Base-by-base conservation (phyloP, 2,113 vertebrate genomes). In the Equus quagga region DNA sequence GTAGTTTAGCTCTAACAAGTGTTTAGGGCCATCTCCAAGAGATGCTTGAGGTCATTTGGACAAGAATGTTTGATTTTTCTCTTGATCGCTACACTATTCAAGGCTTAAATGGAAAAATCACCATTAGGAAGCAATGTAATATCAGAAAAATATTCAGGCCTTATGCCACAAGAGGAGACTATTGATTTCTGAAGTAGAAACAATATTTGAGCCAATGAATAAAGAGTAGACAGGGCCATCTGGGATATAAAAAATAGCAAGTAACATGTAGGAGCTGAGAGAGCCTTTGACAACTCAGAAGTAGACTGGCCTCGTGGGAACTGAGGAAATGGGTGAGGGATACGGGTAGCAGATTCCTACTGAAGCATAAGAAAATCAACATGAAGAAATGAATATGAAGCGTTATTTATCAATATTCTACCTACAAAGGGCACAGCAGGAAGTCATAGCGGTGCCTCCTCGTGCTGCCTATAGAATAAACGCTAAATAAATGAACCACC, bases 81-180 rank as follows among this genome's bases (percentile, higher is more conserved):
- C 49, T 82, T 94, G 90, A 89, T 85, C 69, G 26, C 11, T 95
- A 64, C 2, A 79, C 49, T 84, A 88, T 36, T 94, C 88, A 91
- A 96, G 73, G 67, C 73, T 93, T 78, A 86, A 76, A 95, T 2
- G 87, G 67, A 89, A 96, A 97, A 97, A 49, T 56, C 12, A 95
- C 88, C 73, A 75, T 89, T 98, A 98, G 83, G 88, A 96, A 97
- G 88, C 33, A 94, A 64, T 67, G 31, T 51, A 89, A 70, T 56
- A 31, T 73, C 96, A 97, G 92, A 84, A 72, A 97, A 97, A 96
- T 90, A 97, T 95, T 97, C 90, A 98, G 79, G 46, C 94, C 46
- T 65, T 31, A 92, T 36, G 65, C 33, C 24, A 58, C 36, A 58
- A 92, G 69, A 89, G 67, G 62, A 79, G 49, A 73, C 72, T 60